Evolutionary conservation across 2,113 vertebrate species (phyloP).

Genomic region (Ranitomeya variabilis): DNA sequence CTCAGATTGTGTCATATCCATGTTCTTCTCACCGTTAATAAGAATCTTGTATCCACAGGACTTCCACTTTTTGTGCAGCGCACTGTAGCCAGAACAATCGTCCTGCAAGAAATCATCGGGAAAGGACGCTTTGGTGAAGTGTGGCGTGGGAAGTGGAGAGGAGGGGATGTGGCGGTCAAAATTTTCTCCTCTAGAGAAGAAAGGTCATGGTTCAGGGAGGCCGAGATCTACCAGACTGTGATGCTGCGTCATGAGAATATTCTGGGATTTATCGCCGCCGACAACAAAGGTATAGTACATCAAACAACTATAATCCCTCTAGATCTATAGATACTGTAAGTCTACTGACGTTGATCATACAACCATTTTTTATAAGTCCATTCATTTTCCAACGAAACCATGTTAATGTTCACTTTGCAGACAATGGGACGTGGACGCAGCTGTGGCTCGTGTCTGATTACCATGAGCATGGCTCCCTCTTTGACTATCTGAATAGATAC

Average conservation of each 20-base stretch:
- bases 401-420: conserved; percentile 66
- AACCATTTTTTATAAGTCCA: too few species aligned
- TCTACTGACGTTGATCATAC: too few species aligned
- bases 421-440: conserved; percentile 98
- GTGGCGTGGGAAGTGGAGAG: conserved; percentile 94
- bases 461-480: conserved; percentile 94
- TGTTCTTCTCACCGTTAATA: too few species aligned
- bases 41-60: conserved; percentile 68
- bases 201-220: conserved; percentile 96
- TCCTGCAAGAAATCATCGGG: conserved; percentile 96
- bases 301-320: too few species aligned
- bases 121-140: conserved; percentile 98
- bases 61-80: conserved; percentile 94
- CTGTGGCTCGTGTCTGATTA: conserved; percentile 97
- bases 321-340: too few species aligned
- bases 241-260: conserved; percentile 98
- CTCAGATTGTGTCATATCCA: too few species aligned
- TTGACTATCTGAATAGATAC: conserved; percentile 95
- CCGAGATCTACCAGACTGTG: conserved; percentile 97
- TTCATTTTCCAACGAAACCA: background rate
- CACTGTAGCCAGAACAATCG: conserved; percentile 94
- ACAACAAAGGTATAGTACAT: conserved; percentile 88
- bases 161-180: conserved; percentile 95
- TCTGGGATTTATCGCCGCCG: conserved; percentile 94
- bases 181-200: conserved; percentile 98